Evolutionary conservation across 2,113 vertebrate genomes (phyloP), one percentile per base, ranked within the genome.

Genomic region (Cygnus atratus): DNA sequence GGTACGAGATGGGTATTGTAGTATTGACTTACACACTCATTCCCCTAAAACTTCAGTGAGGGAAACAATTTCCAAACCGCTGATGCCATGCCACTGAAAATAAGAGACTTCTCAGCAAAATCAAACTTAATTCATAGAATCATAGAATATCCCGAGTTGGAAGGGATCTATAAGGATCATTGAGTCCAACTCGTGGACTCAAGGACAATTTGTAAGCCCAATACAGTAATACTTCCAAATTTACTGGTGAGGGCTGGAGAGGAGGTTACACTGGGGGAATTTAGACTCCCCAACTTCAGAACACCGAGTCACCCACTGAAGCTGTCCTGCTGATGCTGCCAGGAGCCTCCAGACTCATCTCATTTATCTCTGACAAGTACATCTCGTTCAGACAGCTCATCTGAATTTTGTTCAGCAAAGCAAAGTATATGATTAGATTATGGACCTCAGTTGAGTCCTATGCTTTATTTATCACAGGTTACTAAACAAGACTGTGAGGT

Each of bases 291-390:
- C 81, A 84, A 28, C 46, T 41, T 48, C 62, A 91, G 76, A 68
- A 4, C n/a, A 73, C 61, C 2, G 1, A 87, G 65, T 29, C n/a
- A 24, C 21, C 2, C 10, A 26, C 35, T 18, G 13, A 73, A 91
- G 50, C 6, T 5, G 14, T 72, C 21, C 19, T 61, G 44, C 63
- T 41, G 50, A 66, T 70, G 50, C 44, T 73, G 50, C 55, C 4
- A 4, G 31, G 28, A 87, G 54, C 39, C 61, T 77, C 46, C 39
- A 84, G 44, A 9, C 25, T 46, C 65, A 65, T 55, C 33, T 70
- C 0, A 0, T 44, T 61, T 41, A 66, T 28, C 33, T 24, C 55
- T 55, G 7, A 26, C 24, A 71, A 46, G 46, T 25, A 35, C 33
- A 50, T 33, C 18, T 19, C 8, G 43, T 35, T 70, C n/a, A 50